Conservation (phyloP, 2,888 invertebrate genomes). For the Noctua pronuba region DNA sequence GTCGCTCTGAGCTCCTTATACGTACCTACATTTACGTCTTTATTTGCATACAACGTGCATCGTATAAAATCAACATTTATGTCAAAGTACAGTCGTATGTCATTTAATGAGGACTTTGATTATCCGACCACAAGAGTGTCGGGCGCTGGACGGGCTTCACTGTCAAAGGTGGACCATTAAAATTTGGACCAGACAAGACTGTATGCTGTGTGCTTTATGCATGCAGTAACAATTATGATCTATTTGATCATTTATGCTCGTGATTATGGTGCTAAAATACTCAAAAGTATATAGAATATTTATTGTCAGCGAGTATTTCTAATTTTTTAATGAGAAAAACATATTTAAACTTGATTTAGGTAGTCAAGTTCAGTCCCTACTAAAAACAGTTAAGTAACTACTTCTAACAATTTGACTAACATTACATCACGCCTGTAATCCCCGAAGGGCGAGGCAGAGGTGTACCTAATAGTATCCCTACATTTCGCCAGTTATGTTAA, state of each 20-base stretch:
- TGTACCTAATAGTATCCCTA: too few relatives aligned
- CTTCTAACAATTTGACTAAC: too few relatives aligned
- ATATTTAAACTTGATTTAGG: too few relatives aligned
- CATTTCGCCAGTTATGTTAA: too few relatives aligned
- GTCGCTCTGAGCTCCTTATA: not conserved
- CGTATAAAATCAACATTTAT: not conserved
- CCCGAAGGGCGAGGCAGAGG: too few relatives aligned
- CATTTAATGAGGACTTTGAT: conserved; percentile 18
- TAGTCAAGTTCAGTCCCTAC: too few relatives aligned
- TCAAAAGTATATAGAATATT: not conserved
- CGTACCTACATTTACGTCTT: not conserved
- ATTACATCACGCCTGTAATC: too few relatives aligned
- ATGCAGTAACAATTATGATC: too few relatives aligned
- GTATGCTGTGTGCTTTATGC: not conserved
- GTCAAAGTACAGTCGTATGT: not conserved
- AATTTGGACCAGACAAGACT: conserved; percentile 5
- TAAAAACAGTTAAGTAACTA: too few relatives aligned
- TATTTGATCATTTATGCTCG: too few relatives aligned
- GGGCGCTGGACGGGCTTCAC: not conserved
- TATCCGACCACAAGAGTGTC: not conserved
- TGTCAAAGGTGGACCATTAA: conserved; percentile 14
- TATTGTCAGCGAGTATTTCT: not conserved
- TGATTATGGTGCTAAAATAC: not conserved
- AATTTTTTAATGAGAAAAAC: not conserved
- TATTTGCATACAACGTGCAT: not conserved